Percentiles rank a stretch among this genome's conserved stretches.
These are phyloP conservation scores for Smutsia temminckii DNA, from an alignment of 2,797 vertebrate species.

Conservation along the genomic window DNA sequence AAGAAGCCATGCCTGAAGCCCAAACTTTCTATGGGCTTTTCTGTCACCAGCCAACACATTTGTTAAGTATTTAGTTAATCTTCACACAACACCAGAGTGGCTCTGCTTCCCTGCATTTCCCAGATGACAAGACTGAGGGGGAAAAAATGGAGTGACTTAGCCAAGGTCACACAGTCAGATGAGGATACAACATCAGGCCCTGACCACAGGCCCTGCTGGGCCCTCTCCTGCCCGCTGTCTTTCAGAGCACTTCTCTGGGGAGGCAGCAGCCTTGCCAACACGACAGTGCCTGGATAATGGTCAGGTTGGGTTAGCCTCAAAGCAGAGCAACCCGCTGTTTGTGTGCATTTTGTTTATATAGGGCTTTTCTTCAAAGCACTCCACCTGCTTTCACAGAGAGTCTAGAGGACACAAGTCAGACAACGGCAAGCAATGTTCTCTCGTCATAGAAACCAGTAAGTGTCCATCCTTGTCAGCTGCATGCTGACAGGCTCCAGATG, in stretches of 20 bases:
- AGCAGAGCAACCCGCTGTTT: neutral
- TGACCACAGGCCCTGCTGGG: too few species aligned
- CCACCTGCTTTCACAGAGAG: conserved; percentile 34
- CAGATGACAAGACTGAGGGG: neutral
- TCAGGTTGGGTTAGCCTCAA: neutral
- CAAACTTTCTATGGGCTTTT: neutral
- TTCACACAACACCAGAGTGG: neutral
- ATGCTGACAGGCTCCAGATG: neutral
- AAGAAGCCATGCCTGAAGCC: neutral
- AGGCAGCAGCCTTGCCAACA: neutral
- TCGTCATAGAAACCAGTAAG: neutral
- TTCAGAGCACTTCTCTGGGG: neutral
- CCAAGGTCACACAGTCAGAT: neutral
- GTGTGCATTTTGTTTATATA: neutral
- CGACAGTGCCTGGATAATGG: neutral
- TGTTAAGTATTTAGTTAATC: neutral
- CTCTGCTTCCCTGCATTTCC: neutral
- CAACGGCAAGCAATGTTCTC: neutral
- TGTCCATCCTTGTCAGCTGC: neutral
- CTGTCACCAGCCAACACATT: neutral
- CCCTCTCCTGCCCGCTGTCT: neutral
- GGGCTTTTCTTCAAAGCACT: conserved; percentile 29
- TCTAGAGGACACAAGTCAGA: neutral
- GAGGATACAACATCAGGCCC: neutral
- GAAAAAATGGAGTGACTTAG: neutral